Percentiles rank a stretch among this genome's conserved stretches.
Conservation (phyloP, 2,113 vertebrate species). For the Sus scrofa region T2T-Sscrofa CM000821.6:53875501-53876000, state of each 20-base stretch:
- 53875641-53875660: constrained; percentile 45
- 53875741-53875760: constrained; percentile 38
- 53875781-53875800: constrained; percentile 53
- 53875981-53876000: constrained; percentile 34
- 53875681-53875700: constrained; percentile 52
- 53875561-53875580: constrained; percentile 44
- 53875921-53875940: constrained; percentile 5
- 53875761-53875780: constrained; percentile 55
- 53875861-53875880: constrained; percentile 20
- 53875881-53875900: constrained; percentile 7
- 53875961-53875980: constrained; percentile 17
- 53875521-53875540: constrained; percentile 55
- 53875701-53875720: constrained; percentile 53
- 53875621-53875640: constrained; percentile 20
- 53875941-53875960: neutral
- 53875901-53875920: constrained; percentile 24
- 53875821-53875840: constrained; percentile 44
- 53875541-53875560: constrained; percentile 11
- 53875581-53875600: constrained; percentile 51
- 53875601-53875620: constrained; percentile 65
- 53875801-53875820: neutral
- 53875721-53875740: constrained; percentile 60
- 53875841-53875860: neutral
- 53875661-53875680: neutral
- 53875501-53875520: constrained; percentile 4